phyloP scores from a whole-genome alignment of 1,140 invertebrate genomes.

The Charaxes varanes region DNA sequence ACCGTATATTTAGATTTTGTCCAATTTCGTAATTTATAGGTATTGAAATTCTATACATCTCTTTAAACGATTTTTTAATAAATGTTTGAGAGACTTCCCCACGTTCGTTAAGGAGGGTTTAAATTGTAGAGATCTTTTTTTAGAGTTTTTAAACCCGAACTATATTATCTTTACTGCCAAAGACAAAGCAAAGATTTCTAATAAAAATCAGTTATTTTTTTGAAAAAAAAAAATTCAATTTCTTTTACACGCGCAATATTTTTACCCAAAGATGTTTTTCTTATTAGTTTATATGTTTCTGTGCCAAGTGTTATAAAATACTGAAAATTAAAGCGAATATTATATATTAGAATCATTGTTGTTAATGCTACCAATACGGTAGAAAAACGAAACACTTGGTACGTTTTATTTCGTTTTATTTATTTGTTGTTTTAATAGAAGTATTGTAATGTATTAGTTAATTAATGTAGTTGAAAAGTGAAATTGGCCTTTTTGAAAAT shows the following conservation, averaged over 20 bases:
- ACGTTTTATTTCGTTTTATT: conserved; percentile 19
- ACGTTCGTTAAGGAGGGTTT: no score
- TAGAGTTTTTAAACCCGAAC: no score
- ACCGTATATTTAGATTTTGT: no score
- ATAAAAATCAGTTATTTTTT: conserved; percentile 15
- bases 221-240: conserved; percentile 7
- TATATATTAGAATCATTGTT: no score
- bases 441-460: conserved; percentile 16
- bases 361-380: conserved; percentile 25
- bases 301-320: no score
- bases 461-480: conserved; percentile 26
- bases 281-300: conserved; percentile 10
- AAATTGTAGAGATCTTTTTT: no score
- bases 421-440: conserved; percentile 23
- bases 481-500: conserved; percentile 47
- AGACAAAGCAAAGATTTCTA: conserved; percentile 42
- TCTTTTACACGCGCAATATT: conserved; percentile 18
- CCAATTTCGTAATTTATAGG: no score
- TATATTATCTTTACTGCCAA: conserved; percentile 32
- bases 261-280: conserved; percentile 29
- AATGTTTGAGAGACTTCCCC: no score
- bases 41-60: no score
- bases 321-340: no score
- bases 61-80: no score
- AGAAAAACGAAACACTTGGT: conserved; percentile 1